These are phyloP conservation scores for Auanema freiburgensis DNA, from an alignment of 2,888 invertebrate species.

Conservation along the genomic window DNA sequence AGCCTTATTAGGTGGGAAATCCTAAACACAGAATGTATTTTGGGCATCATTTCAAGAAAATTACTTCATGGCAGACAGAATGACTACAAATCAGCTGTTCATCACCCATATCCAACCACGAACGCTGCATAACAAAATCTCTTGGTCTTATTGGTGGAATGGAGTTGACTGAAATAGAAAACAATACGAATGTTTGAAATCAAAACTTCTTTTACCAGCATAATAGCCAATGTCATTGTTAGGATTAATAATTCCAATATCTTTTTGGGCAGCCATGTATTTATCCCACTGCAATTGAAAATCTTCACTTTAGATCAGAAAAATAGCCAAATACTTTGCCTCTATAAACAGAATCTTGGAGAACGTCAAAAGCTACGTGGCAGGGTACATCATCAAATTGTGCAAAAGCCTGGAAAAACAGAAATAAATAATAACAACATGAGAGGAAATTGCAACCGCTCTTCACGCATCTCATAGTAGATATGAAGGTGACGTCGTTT, in stretches of 20 bases:
- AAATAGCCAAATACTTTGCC: conserved; percentile 13
- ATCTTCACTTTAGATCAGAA: neutral
- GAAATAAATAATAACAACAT: conserved; percentile 8
- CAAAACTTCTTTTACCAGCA: conserved; percentile 73
- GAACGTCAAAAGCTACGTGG: conserved; percentile 80
- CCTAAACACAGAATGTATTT: conserved; percentile 60
- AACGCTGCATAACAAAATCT: conserved; percentile 87
- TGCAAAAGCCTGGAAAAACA: conserved; percentile 68
- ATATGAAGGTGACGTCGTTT: too few relatives aligned
- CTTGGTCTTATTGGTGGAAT: conserved; percentile 66
- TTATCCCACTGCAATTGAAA: conserved; percentile 80
- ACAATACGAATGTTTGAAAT: neutral
- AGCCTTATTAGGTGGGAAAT: conserved; percentile 79
- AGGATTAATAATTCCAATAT: conserved; percentile 83
- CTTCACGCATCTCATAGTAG: too few relatives aligned
- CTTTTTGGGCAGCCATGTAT: conserved; percentile 74
- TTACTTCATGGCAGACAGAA: conserved; percentile 82
- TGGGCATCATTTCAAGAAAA: neutral
- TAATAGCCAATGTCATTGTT: conserved; percentile 92
- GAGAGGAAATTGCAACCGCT: neutral
- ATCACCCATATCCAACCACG: conserved; percentile 83
- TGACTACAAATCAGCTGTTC: conserved; percentile 88
- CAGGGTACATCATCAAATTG: conserved; percentile 78
- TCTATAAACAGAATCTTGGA: conserved; percentile 78
- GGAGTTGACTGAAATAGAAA: conserved; percentile 33